A percentile compares a stretch with the other conserved stretches of the same genome.
Evolutionary conservation across 64 coral and sea anemone species (phyloP).

Genomic region (Cladopsammia gracilis): DNA sequence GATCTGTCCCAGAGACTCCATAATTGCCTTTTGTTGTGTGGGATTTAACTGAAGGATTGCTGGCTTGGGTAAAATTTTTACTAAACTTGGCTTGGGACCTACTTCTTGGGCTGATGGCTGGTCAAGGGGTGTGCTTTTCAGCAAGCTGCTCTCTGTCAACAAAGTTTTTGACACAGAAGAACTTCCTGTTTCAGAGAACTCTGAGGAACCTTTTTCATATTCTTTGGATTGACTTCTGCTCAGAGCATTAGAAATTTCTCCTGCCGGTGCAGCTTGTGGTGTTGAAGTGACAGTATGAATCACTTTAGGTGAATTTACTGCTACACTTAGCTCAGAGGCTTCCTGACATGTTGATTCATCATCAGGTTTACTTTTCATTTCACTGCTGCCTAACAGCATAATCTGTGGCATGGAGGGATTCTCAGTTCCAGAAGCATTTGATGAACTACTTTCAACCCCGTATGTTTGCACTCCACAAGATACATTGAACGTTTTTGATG

Average conservation of each 20-base stretch:
- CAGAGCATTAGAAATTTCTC: not conserved
- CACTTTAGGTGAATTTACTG: slow-evolving; percentile 12
- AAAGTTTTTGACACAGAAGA: not conserved
- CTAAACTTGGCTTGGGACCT: not conserved
- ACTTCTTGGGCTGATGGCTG: not conserved
- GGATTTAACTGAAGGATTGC: slow-evolving; percentile 22
- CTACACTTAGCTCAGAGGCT: not conserved
- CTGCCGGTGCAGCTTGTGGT: not conserved
- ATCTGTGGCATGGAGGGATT: not conserved
- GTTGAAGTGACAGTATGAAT: slow-evolving; percentile 5
- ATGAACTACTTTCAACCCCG: too few relatives aligned
- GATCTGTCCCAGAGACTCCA: slow-evolving; percentile 33
- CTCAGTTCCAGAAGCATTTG: not conserved
- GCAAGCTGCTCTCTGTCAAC: not conserved
- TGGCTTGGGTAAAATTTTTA: slow-evolving; percentile 47
- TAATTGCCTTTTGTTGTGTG: slow-evolving; percentile 11
- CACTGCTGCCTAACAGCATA: not conserved
- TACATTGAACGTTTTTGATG: not conserved
- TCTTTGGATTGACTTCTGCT: not conserved
- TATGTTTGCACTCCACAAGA: slow-evolving; percentile 22
- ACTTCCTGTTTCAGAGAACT: not conserved
- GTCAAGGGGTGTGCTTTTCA: not conserved
- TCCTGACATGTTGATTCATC: slow-evolving; percentile 14
- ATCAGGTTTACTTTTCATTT: not conserved
- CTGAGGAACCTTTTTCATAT: not conserved